Percentiles rank a stretch among this genome's conserved stretches.
Conservation (phyloP, 2,888 invertebrate genomes). For the Xestoiulus laeticollis region DNA sequence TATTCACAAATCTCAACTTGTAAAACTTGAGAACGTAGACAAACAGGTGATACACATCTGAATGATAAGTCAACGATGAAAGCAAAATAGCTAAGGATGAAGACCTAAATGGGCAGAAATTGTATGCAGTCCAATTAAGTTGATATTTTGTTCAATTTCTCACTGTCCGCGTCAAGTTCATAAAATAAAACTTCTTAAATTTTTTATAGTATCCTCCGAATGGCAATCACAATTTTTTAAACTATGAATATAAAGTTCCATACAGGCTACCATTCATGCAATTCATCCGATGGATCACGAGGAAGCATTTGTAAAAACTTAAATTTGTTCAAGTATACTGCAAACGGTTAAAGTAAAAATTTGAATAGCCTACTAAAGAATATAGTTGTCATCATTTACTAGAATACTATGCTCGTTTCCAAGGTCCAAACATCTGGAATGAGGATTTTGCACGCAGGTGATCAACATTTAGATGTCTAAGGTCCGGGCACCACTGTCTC, state of each 20-base stretch:
- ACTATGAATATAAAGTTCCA: background rate
- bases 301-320: no score
- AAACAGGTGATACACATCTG: no score
- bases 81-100: no score
- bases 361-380: background rate
- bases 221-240: background rate
- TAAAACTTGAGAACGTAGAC: no score
- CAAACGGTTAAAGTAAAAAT: no score
- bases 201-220: background rate
- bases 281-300: no score
- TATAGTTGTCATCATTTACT: background rate
- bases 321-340: no score
- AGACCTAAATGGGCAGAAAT: no score
- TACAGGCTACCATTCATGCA: background rate
- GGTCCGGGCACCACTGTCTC: slow-evolving; percentile 66
- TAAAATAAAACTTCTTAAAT: background rate
- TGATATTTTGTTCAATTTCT: background rate
- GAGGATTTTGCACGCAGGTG: background rate
- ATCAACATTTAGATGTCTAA: background rate
- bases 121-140: no score
- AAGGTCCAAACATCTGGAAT: slow-evolving; percentile 19
- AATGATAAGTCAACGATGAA: no score
- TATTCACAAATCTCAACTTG: no score
- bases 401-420: background rate
- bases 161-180: background rate